Evolutionary conservation across 2,113 vertebrate species (phyloP), one percentile per base, ranked within the genome.

Genomic region (Miniopterus natalensis): DNA sequence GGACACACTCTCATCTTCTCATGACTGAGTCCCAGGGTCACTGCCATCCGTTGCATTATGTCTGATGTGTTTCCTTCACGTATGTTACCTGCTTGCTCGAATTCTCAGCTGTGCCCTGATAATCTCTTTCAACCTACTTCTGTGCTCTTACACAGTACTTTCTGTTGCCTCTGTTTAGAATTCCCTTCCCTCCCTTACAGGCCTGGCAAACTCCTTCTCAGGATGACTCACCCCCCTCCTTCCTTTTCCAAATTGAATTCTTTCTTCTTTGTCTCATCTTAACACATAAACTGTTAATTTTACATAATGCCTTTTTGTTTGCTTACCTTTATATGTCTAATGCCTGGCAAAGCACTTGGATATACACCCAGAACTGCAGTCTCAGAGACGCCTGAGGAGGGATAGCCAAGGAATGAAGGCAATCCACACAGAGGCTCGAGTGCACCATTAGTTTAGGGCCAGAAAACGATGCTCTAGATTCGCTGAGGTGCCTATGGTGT

Each of bases 121-220:
- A 17, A 23, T 74, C 49, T 73, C 71, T 59, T 36, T 40, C 45
- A 71, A 0, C 2, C 15, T 10, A 25, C 10, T 65, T 8, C 4
- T 36, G 1, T 31, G 40, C 55, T 49, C 63, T 71, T 86, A 45
- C 36, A 36, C 36, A 36, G 36, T 8, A 29, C 42, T 55, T 59
- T 29, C 36, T 40, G 17, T 29, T 75, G 9, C 74, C 27, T 79
- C 78, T 89, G 55, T 71, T 63, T 85, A 81, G 74, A 86, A 77
- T 49, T 55, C 15, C 20, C 51, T 89, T 57, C 14, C 13, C 31
- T 47, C 51, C 29, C 42, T 70, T 66, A 59, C 20, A 55, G 51
- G 23, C 65, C 40, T 71, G 23, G 42, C 42, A 61, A 20, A 45
- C 59, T 31, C 49, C 40, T 49, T 29, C 42, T 80, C 10, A 70